Base-by-base conservation (phyloP, 2,888 invertebrate species). In the Scelioninae gen. 2 region DNA sequence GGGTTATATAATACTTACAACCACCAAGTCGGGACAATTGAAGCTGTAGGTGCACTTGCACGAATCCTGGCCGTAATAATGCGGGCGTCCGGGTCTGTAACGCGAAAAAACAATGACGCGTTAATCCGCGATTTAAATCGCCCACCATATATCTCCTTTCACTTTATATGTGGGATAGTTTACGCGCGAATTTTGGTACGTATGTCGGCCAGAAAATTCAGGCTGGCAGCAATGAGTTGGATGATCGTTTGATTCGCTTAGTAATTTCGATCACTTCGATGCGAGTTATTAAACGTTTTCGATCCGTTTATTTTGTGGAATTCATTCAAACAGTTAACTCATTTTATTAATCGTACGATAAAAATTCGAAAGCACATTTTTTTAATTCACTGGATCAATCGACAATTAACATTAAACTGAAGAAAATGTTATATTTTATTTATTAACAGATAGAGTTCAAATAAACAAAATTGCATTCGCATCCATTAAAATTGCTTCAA, bases 11-110 rank as follows among this genome's bases (percentile, higher is more conserved):
- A 63, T 70, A 81, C 85, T 84, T 83, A 89, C 89, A 76, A 89
- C 89, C 68, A 88, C 87, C 31, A 90, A 84, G 41, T 88, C 89
- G 37, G 87, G 87, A 75, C 90, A 90, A 79, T 90, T 90, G 81
- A 89, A 89, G 69, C 87, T 87, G 76, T 88, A 88, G 9, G 88
- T 87, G 76, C 90, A 90, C 76, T 88, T 89, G 82, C 90, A 90
- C 11, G 79, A 81, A 65, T 86, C 84, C 67, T 77, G 78, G 3
- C 78, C 79, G 33, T 75, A 77, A 60, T 81, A 82, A 57, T 81
- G 79, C 7, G 80, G 77, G 37, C 61, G 70, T 18, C 50, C 52
- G 46, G 81, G 81, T 48, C 81, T 78, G 39, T 55, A 76, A 75
- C 33, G 16, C 19, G 13, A 60, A 58, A 63, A 68, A 58, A 63